phyloP scores from a whole-genome alignment of 2,113 vertebrate species.

The Cynopterus brachyotis region DNA sequence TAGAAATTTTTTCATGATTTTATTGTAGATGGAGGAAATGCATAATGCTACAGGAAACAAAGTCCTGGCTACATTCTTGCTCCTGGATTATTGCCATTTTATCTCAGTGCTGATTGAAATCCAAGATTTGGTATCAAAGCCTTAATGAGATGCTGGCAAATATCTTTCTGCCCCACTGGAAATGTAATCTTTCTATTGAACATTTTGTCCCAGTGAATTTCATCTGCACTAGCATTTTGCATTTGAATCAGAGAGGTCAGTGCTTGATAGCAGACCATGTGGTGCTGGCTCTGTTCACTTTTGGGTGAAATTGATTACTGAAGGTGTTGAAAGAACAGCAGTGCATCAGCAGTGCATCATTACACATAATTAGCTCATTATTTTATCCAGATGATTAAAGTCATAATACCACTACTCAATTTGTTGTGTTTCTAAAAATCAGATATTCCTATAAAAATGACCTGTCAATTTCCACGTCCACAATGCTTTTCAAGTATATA shows the following conservation, averaged over 20 bases:
- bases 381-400: constrained; percentile 68
- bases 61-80: constrained; percentile 60
- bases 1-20: constrained; percentile 71
- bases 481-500: neutral
- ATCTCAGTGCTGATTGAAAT: constrained; percentile 83
- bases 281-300: constrained; percentile 68
- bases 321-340: constrained; percentile 62
- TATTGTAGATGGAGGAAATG: constrained; percentile 70
- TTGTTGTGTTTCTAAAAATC: constrained; percentile 50
- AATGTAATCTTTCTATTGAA: constrained; percentile 85
- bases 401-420: neutral
- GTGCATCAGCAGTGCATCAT: too few relatives aligned
- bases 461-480: neutral
- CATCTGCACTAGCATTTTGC: constrained; percentile 81
- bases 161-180: constrained; percentile 87
- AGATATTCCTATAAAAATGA: constrained; percentile 2
- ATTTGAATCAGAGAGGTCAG: constrained; percentile 84
- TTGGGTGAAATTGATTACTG: constrained; percentile 79
- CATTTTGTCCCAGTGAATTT: constrained; percentile 82
- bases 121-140: constrained; percentile 80
- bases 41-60: constrained; percentile 74
- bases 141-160: constrained; percentile 85
- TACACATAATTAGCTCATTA: constrained; percentile 76
- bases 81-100: constrained; percentile 77
- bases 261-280: constrained; percentile 69